A percentile compares a stretch with the other conserved stretches of the same genome.
phyloP scores from a whole-genome alignment of 2,888 invertebrate genomes.

The Ceriagrion tenellum region DNA sequence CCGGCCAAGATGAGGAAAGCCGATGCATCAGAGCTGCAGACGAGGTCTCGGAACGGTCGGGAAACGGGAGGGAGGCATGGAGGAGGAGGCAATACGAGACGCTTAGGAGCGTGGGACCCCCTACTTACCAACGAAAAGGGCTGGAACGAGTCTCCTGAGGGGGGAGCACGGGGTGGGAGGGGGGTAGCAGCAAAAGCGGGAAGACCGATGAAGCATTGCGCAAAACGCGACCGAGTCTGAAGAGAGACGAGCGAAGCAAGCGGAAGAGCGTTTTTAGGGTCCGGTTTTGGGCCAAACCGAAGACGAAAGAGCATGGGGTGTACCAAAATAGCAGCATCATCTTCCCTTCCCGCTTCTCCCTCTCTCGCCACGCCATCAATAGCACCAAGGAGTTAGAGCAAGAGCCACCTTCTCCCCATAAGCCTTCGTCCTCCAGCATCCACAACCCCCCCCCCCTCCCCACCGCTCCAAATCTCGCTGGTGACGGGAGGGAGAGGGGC shows the following conservation, averaged over 20 bases:
- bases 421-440: neutral
- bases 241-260: neutral
- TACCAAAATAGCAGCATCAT: slow-evolving; percentile 13
- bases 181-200: too few relatives aligned
- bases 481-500: neutral
- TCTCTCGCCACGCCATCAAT: too few relatives aligned
- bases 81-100: too few relatives aligned
- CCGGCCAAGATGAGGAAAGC: slow-evolving; percentile 13
- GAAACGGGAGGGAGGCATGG: too few relatives aligned
- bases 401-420: neutral
- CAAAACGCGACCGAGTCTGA: neutral
- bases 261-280: slow-evolving; percentile 32
- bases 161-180: neutral
- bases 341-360: neutral
- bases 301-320: neutral
- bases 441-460: too few relatives aligned
- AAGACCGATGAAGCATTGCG: neutral
- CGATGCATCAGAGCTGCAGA: neutral
- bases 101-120: neutral
- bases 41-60: too few relatives aligned
- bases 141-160: neutral
- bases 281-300: slow-evolving; percentile 7
- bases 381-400: neutral
- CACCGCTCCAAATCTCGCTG: neutral
- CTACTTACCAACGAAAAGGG: neutral